A percentile compares a stretch with the other conserved stretches of the same genome.
These are phyloP conservation scores for Prolemur simus DNA, from an alignment of 2,113 vertebrate genomes.

Conservation along the genomic window DNA sequence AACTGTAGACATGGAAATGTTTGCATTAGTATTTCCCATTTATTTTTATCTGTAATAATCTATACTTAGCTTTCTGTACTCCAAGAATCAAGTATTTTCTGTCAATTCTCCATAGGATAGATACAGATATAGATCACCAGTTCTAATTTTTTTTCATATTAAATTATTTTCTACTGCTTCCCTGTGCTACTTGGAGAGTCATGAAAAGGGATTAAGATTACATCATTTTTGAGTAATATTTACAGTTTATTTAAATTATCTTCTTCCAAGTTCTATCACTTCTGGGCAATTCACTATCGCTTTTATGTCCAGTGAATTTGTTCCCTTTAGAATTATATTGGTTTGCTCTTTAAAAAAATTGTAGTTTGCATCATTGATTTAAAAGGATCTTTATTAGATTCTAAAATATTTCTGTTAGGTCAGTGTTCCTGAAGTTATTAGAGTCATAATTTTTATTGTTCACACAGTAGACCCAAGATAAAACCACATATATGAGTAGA, in stretches of 20 bases:
- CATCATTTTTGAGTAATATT: not conserved
- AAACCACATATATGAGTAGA: not conserved
- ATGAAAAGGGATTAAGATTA: not conserved
- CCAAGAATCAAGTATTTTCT: not conserved
- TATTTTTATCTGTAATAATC: not conserved
- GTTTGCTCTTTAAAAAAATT: not conserved
- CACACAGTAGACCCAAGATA: not conserved
- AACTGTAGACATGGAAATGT: not conserved
- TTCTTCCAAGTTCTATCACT: not conserved
- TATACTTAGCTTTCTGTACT: not conserved
- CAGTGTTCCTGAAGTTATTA: not conserved
- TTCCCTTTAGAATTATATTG: not conserved
- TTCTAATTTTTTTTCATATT: not conserved
- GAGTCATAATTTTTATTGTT: not conserved
- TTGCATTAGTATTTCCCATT: not conserved
- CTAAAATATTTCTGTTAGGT: conserved; percentile 14
- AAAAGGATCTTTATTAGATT: not conserved
- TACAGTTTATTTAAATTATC: not conserved
- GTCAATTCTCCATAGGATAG: not conserved
- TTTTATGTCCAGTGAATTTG: not conserved
- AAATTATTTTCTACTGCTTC: not conserved
- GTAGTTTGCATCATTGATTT: not conserved
- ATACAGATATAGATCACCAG: not conserved
- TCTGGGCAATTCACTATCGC: not conserved
- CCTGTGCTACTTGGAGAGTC: not conserved